A percentile compares a stretch with the other conserved stretches of the same genome.
phyloP scores from a whole-genome alignment of 1,140 invertebrate genomes.

The Anadara kagoshimensis region DNA sequence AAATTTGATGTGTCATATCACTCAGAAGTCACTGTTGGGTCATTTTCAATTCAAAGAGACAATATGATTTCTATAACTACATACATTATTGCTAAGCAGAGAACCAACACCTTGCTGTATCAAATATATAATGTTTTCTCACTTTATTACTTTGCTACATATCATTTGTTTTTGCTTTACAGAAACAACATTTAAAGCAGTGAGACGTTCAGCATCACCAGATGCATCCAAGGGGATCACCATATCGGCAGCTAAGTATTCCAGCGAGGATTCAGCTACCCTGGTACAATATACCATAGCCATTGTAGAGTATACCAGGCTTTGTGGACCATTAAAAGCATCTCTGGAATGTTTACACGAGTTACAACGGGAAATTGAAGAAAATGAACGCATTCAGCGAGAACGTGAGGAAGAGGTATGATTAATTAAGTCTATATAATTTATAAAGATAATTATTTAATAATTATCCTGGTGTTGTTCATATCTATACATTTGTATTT shows the following conservation, averaged over 20 bases:
- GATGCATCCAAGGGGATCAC: constrained; percentile 68
- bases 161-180: not conserved
- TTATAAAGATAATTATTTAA: too few species aligned
- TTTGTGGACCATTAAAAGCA: constrained; percentile 68
- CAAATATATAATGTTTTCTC: too few species aligned
- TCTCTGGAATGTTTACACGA: constrained; percentile 66
- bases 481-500: too few species aligned
- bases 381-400: constrained; percentile 69
- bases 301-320: constrained; percentile 72
- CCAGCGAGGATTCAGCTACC: constrained; percentile 72
- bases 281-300: constrained; percentile 73
- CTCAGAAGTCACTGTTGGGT: too few species aligned
- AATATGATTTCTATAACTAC: too few species aligned
- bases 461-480: not conserved
- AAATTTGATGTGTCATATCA: too few species aligned
- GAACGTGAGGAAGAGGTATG: constrained; percentile 67
- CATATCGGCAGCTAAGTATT: constrained; percentile 69
- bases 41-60: too few species aligned
- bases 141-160: too few species aligned
- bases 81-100: too few species aligned
- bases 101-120: too few species aligned
- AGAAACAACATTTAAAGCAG: constrained; percentile 51
- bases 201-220: constrained; percentile 61
- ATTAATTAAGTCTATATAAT: not conserved
- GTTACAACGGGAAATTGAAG: constrained; percentile 71